Base-by-base conservation (phyloP, 2,113 vertebrate species). In the Salminus brasiliensis region DNA sequence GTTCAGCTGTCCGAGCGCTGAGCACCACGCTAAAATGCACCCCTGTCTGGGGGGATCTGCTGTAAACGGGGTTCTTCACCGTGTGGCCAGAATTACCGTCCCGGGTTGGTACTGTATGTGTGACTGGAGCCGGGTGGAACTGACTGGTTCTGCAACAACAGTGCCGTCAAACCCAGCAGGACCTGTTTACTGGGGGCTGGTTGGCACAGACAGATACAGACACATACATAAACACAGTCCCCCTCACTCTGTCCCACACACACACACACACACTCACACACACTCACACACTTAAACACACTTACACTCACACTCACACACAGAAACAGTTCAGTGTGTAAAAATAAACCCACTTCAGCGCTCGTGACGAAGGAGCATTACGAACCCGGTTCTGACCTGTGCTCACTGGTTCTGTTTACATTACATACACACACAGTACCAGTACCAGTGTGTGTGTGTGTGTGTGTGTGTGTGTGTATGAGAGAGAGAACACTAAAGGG, bases 91-190 rank as follows among this genome's bases (percentile, higher is more conserved):
- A 85, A 87, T 81, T 36, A 65, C 81, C 73, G 79, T 69, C 43
- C 73, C 23, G 45, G 53, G 77, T 86, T 89, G 90, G 91, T 93
- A 90, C 92, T 91, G 83, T 91, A 88, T 87, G 81, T 78, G 82
- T 80, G 86, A 89, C 85, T 90, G 85, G 82, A 87, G 76, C 47
- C 86, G 82, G 90, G 83, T 78, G n/a, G n/a, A n/a, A n/a, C n/a
- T n/a, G n/a, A n/a, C n/a, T 86, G 81, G 80, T 81, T 78, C 79
- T 88, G 86, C 87, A 92, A 88, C 86, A 86, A 30, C 59, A 59
- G 13, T 82, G 88, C 88, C 86, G 83, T 47, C 83, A 87, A 88
- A 75, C 43, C 74, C 85, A 90, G 91, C 30, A 21, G 87, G 76
- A 68, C 41, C 25, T 88, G 87, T 92, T 91, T 91, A 89, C 89